Base-by-base conservation (phyloP, 2,113 vertebrate genomes). In the Spheniscus mendiculus region DNA sequence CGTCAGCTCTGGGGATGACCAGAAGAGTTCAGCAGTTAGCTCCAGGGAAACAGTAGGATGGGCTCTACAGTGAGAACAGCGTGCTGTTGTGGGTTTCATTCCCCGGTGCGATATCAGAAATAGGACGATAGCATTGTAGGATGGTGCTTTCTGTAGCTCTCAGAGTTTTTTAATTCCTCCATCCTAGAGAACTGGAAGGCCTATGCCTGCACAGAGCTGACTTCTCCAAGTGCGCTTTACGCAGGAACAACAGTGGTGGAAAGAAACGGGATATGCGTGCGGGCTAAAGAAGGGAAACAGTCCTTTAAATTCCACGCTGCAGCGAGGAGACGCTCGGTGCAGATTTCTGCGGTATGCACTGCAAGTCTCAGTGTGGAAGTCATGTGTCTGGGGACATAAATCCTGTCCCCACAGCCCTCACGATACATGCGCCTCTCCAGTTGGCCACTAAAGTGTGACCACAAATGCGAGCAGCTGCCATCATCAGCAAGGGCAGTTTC, bases 241-340 rank as follows among this genome's bases (percentile, higher is more conserved):
- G 9, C 22, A 87, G 26, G 30, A 85, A 12, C 15, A 76, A 5
- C 32, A 59, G 2, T 9, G 15, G 23, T n/a, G 29, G 45, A 80
- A 77, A 44, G 53, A 81, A 67, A 17, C 0, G 5, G 49, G 29
- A 32, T 38, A 44, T 6, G 2, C 0, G 0, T 10, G 22, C 0
- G 4, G 40, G 32, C 11, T 83, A 50, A 66, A 82, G 61, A 73
- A 73, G 61, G 52, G 74, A 55, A 65, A 47, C 8, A 12, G 4
- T 36, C 18, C 12, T 80, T 78, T 30, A 61, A 56, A 81, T 61
- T 49, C 58, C 14, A 7, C 6, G 2, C 30, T 36, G 49, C 23
- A 44, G 20, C 5, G 3, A 63, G 58, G 38, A 88, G 32, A 30
- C 23, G 17, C 26, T 55, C 1, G 0, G 6, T 70, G 44, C 34